These are phyloP conservation scores for Procapra przewalskii DNA, from an alignment of 2,113 vertebrate genomes.

Conservation along the genomic window DNA sequence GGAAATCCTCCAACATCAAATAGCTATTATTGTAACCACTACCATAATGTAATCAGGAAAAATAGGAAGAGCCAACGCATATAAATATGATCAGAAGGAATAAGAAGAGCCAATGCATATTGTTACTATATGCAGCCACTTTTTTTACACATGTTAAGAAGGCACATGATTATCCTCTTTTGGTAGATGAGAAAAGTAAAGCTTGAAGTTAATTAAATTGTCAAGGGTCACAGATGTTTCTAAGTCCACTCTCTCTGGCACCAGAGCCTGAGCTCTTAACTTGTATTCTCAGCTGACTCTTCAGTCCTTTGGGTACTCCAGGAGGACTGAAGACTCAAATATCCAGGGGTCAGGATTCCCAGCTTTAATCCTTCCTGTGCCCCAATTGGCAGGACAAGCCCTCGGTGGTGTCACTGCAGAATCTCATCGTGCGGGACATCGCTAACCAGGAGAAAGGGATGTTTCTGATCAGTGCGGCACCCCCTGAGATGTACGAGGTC, in stretches of 20 bases:
- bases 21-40: no score
- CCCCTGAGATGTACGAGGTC: conserved; percentile 95
- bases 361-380: neutral
- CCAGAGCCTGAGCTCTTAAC: neutral
- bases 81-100: neutral
- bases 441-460: conserved; percentile 95
- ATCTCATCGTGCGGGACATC: conserved; percentile 91
- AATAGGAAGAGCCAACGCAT: neutral
- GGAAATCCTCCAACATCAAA: neutral
- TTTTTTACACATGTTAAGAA: neutral
- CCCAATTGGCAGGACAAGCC: conserved; percentile 86
- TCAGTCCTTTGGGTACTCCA: neutral
- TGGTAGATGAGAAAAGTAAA: neutral
- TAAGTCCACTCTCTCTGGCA: neutral
- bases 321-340: neutral
- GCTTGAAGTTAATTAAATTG: neutral
- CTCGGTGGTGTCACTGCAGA: conserved; percentile 89
- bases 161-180: neutral
- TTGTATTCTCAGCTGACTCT: neutral
- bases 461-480: conserved; percentile 89
- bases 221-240: neutral
- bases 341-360: neutral
- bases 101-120: neutral
- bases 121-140: neutral
- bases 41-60: neutral